phyloP scores from a whole-genome alignment of 23 tunicate species.

The Halocynthia roretzi region DNA sequence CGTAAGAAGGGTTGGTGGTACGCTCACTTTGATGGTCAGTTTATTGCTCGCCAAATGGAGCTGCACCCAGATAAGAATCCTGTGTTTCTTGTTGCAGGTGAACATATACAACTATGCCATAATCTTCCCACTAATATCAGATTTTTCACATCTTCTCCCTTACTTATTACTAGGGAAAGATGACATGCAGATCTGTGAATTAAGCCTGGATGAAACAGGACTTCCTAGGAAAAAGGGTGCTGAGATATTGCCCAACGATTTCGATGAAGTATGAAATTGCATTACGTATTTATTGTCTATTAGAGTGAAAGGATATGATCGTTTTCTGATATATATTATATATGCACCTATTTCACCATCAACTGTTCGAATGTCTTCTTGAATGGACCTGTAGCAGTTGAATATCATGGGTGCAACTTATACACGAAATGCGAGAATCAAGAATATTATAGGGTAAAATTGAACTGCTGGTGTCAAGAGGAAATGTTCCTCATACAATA shows the following conservation, averaged over 20 bases:
- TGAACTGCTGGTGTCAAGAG: too few relatives aligned
- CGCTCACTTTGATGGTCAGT: slow-evolving; percentile 97
- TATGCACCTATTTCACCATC: too few relatives aligned
- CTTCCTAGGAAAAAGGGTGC: slow-evolving; percentile 90
- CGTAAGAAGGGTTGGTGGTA: slow-evolving; percentile 96
- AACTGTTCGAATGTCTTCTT: too few relatives aligned
- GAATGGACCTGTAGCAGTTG: too few relatives aligned
- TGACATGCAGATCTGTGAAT: slow-evolving; percentile 97
- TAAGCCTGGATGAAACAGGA: slow-evolving; percentile 87
- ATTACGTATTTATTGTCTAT: too few relatives aligned
- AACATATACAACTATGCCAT: slow-evolving; percentile 9
- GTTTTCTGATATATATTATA: too few relatives aligned
- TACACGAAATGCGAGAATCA: too few relatives aligned
- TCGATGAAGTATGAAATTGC: slow-evolving; percentile 61
- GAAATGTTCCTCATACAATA: too few relatives aligned
- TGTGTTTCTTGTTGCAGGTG: slow-evolving; percentile 80
- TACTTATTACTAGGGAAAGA: slow-evolving; percentile 54
- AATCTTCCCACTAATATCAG: not conserved
- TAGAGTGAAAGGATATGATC: too few relatives aligned
- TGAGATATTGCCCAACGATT: slow-evolving; percentile 73
- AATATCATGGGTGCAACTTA: too few relatives aligned
- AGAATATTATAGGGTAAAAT: too few relatives aligned
- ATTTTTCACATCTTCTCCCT: not conserved
- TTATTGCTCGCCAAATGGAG: slow-evolving; percentile 94
- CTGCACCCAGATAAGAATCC: slow-evolving; percentile 92